Base-by-base conservation (phyloP, 2,888 invertebrate species). In the Chrysodeixis includens region DNA sequence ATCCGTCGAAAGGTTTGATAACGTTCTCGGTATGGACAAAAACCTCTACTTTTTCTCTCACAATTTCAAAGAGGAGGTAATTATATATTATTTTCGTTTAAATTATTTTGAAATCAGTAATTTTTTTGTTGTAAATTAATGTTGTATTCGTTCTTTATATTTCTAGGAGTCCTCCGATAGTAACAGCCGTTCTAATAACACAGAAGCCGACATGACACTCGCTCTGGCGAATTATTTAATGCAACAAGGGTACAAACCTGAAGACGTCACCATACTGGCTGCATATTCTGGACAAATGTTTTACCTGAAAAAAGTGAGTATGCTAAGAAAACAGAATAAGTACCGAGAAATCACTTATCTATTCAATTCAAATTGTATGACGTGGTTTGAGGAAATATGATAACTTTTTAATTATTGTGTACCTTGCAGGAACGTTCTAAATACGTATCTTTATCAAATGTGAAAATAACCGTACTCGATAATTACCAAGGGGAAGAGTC, bases 401-500 rank as follows among this genome's bases (percentile, higher is more conserved):
- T n/a, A n/a, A n/a, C n/a, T 10, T 35, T 6, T 8, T 6, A 35
- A 22, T 18, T 20, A 14, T 30, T n/a, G 20, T 56, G 22, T 57
- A 35, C 30, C 64, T 88, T 85, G n/a, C 79, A 94, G 94, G 82
- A 92, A 86, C 86, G 90, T 1, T 53, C 58, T 1, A 79, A 79
- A 0, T 91, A 92, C 76, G 54, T 80, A 1, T 83, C 92, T 30
- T 86, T 96, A 26, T 69, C 89, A 26, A 91, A 95, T n/a, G 96
- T 97, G 1, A 94, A 96, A 75, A 96, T 97, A 4, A 95, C 96
- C 0, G 96, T 96, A 0, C 96, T 98, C 4, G 98, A 98, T 85
- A 97, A 97, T 85, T 98, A 96, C 83, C 98, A 98, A 93, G 98
- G 98, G 0, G 97, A 97, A 83, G 98, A 98, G 86, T 97, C 96